Base-by-base conservation (phyloP, 1,140 invertebrate genomes). In the Ridgeia piscesae region DNA sequence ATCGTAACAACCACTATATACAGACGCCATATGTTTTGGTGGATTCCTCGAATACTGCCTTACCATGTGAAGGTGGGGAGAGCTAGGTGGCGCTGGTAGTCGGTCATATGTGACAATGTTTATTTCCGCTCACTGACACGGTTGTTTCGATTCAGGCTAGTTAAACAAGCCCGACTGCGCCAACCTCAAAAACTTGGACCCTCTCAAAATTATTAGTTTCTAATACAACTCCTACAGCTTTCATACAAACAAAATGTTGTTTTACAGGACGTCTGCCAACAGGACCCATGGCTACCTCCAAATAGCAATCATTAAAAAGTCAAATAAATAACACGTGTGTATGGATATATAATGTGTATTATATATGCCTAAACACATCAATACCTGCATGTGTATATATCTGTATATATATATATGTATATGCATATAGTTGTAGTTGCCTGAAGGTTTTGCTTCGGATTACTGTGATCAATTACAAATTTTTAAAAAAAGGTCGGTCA, bases 271-370 rank as follows among this genome's bases (percentile, higher is more conserved):
- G 27, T 77, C 27, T 77, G 58, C 58, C 14, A 31, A 27, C 58
- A 77, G 58, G 58, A 77, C 27, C 58, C 58, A 31, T 4, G 58
- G 58, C 58, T 50, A 50, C 48, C 48, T 77, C 58, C 58, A 77
- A 77, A 77, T 77, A 77, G 58, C 58, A 77, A 77, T 77, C 58
- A 27, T 77, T 77, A 77, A 77, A 77, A 21, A 14, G 11, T 21
- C 11, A 77, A 21, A 77, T 21, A 77, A 21, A 77, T 21, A 9
- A 77, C 27, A 21, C 27, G 58, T 77, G 58, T 77, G 58, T 77
- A 77, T 77, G 58, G 58, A 77, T 77, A 77, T 77, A 77, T 77
- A 77, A 77, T 77, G 58, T 77, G 58, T 77, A 77, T 77, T 77
- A 77, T 77, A 77, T 77, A 77, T 77, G 58, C 58, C 58, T 77